These are phyloP conservation scores for Belonocnema kinseyi DNA, from an alignment of 1,140 invertebrate genomes.

Conservation along the genomic window DNA sequence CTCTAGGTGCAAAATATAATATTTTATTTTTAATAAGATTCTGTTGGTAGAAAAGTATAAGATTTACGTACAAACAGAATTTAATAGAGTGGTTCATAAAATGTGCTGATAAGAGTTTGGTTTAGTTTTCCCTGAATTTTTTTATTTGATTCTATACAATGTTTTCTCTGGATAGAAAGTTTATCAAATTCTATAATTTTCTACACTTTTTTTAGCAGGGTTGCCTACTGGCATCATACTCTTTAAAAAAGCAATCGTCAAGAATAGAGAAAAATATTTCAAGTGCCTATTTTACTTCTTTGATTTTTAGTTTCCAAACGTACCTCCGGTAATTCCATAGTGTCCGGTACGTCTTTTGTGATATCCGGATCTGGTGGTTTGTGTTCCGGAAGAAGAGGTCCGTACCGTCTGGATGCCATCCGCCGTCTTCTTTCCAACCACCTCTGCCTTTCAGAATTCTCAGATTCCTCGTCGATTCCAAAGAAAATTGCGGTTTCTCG, in stretches of 20 bases:
- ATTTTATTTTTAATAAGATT: too few species aligned
- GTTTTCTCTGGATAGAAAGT: too few species aligned
- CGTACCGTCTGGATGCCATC: slow-evolving; percentile 83
- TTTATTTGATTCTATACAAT: too few species aligned
- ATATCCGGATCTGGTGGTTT: slow-evolving; percentile 78
- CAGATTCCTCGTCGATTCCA: slow-evolving; percentile 84
- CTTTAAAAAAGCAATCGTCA: neutral
- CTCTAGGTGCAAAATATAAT: too few species aligned
- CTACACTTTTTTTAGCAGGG: too few species aligned
- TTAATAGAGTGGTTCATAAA: too few species aligned
- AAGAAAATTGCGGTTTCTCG: slow-evolving; percentile 87
- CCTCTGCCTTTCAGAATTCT: slow-evolving; percentile 81
- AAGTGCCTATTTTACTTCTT: slow-evolving; percentile 5
- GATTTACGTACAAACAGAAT: too few species aligned
- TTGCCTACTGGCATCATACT: neutral
- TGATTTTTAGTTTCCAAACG: slow-evolving; percentile 30
- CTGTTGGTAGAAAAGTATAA: too few species aligned
- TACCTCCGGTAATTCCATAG: slow-evolving; percentile 70
- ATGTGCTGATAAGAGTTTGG: too few species aligned
- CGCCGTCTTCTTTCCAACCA: slow-evolving; percentile 86
- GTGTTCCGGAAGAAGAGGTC: slow-evolving; percentile 79
- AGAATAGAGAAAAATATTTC: neutral
- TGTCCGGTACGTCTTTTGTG: slow-evolving; percentile 76
- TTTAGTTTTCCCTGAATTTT: too few species aligned
- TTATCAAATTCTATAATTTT: too few species aligned